Percentiles rank a stretch among this genome's conserved stretches.
These are phyloP conservation scores for Rallus limicola DNA, from an alignment of 2,113 vertebrate species.

Conservation along the genomic window DNA sequence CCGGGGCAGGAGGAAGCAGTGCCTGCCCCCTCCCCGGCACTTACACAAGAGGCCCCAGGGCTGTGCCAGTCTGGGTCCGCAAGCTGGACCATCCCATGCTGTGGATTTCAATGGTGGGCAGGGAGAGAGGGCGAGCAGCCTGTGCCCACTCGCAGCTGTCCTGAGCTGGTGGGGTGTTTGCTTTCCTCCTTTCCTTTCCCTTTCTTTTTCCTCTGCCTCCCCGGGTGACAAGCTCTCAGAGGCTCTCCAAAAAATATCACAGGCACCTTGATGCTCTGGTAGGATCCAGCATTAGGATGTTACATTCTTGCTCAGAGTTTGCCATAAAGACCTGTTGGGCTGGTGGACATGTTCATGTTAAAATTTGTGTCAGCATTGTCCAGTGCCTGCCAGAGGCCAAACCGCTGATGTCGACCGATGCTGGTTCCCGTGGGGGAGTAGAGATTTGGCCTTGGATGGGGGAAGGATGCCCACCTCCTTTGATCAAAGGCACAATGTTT, in stretches of 20 bases:
- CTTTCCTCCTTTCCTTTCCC: neutral
- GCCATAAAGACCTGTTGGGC: neutral
- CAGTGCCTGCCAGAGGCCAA: neutral
- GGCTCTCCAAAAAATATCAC: accelerated
- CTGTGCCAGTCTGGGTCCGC: neutral
- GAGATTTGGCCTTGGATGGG: slow-evolving; percentile 28
- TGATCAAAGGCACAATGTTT: slow-evolving; percentile 53
- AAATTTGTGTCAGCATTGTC: neutral
- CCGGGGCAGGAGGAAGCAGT: slow-evolving; percentile 52
- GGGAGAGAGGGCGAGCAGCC: neutral
- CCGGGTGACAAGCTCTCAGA: accelerated
- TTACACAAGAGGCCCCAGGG: slow-evolving; percentile 17
- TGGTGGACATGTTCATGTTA: neutral
- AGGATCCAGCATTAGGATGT: neutral
- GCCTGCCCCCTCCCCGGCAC: neutral
- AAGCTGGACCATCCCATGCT: neutral
- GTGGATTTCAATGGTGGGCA: neutral
- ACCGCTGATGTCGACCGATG: neutral
- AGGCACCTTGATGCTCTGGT: neutral
- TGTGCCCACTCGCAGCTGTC: neutral
- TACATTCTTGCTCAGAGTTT: neutral
- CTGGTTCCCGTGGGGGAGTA: slow-evolving; percentile 25
- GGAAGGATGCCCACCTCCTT: slow-evolving; percentile 45
- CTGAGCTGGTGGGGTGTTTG: neutral
- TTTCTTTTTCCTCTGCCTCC: neutral